A percentile compares a stretch with the other conserved stretches of the same genome.
Conservation (phyloP, 2,888 invertebrate genomes). For the Pollenia labialis region DNA sequence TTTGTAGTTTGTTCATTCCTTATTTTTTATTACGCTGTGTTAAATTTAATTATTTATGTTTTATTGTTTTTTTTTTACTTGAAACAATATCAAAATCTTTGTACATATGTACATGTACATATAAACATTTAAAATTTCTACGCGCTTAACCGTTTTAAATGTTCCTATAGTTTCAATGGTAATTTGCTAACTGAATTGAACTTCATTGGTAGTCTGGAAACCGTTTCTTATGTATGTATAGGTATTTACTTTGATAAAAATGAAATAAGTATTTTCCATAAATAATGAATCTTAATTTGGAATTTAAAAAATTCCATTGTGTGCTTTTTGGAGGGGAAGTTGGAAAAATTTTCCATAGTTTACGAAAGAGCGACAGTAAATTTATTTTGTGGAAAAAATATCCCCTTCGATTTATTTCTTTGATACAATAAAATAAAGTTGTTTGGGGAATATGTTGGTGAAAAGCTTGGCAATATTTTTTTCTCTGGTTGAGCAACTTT, state of each 20-base stretch:
- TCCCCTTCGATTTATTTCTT: neutral
- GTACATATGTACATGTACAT: neutral
- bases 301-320: constrained; percentile 18
- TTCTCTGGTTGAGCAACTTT: too few species aligned
- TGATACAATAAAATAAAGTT: neutral
- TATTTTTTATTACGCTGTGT: neutral
- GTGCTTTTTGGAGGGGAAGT: neutral
- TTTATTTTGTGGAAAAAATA: neutral
- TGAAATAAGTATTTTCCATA: constrained; percentile 22
- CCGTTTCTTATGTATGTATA: constrained; percentile 48
- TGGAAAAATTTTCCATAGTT: neutral
- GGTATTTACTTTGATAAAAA: constrained; percentile 28
- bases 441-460: constrained; percentile 7
- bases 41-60: constrained; percentile 2
- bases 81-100: constrained; percentile 8
- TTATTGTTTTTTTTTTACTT: constrained; percentile 27
- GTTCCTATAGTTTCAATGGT: constrained; percentile 79
- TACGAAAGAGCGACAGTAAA: neutral
- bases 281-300: constrained; percentile 45
- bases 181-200: constrained; percentile 83
- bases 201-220: constrained; percentile 74
- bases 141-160: constrained; percentile 78
- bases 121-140: constrained; percentile 30
- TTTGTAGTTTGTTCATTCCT: neutral
- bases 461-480: constrained; percentile 19